These are phyloP conservation scores for Cephus nigrinus DNA, from an alignment of 2,888 invertebrate species.

Conservation along the genomic window DNA sequence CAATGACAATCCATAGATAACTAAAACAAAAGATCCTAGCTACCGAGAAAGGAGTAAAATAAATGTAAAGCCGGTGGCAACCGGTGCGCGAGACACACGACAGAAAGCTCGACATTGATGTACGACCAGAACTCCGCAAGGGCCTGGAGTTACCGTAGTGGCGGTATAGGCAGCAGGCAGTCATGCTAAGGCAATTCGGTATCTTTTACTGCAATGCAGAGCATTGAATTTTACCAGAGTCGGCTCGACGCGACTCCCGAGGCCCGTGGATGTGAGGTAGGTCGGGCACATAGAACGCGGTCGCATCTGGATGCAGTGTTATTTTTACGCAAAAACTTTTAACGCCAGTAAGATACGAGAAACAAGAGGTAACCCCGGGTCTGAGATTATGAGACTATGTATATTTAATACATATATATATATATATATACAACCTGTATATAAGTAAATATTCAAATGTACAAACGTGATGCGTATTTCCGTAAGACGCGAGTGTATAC, in stretches of 20 bases:
- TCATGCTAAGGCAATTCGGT: slow-evolving; percentile 34
- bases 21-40: not conserved
- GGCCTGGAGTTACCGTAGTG: not conserved
- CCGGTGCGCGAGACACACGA: not conserved
- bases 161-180: slow-evolving; percentile 5
- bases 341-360: not conserved
- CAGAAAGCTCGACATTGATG: not conserved
- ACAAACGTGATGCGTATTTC: not conserved
- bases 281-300: slow-evolving; percentile 1
- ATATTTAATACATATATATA: too few species aligned
- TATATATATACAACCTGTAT: not conserved
- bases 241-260: slow-evolving; percentile 13
- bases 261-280: slow-evolving; percentile 14
- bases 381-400: not conserved
- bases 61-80: slow-evolving; percentile 8
- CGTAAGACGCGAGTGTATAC: not conserved
- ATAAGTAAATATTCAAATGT: not conserved
- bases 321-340: slow-evolving; percentile 38
- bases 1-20: not conserved
- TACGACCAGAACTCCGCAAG: not conserved
- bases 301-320: slow-evolving; percentile 31
- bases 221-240: slow-evolving; percentile 40
- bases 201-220: slow-evolving; percentile 54
- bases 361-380: not conserved
- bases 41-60: slow-evolving; percentile 12